These are phyloP conservation scores for Acropternis orthonyx DNA, from an alignment of 2,797 vertebrate species.

Conservation along the genomic window DNA sequence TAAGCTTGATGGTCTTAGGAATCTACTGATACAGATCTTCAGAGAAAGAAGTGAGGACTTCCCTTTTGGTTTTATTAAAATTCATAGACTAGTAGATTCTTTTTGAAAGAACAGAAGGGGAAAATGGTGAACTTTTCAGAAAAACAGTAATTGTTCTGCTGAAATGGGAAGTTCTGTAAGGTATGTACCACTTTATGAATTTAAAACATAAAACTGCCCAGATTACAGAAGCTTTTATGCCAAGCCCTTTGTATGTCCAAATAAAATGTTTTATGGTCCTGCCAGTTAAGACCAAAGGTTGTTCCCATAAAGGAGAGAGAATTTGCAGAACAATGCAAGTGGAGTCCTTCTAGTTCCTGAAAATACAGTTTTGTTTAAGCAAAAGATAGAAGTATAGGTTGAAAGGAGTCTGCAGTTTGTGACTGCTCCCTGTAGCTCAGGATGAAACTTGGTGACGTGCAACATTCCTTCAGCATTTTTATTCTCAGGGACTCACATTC, in stretches of 20 bases:
- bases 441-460: neutral
- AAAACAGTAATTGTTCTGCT: neutral
- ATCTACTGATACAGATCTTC: neutral
- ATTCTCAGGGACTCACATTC: neutral
- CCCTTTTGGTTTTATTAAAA: neutral
- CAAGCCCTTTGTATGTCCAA: neutral
- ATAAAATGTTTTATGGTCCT: neutral
- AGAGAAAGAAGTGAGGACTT: neutral
- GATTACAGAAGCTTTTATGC: neutral
- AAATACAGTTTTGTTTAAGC: neutral
- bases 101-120: neutral
- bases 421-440: neutral
- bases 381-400: neutral
- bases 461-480: conserved; percentile 3
- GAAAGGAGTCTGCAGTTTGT: neutral
- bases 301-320: neutral
- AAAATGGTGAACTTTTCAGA: neutral
- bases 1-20: neutral
- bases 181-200: neutral
- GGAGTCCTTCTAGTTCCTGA: neutral
- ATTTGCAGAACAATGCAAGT: neutral
- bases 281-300: neutral
- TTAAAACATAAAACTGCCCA: neutral
- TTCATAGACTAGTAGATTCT: neutral
- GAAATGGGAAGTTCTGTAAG: neutral